Base-by-base conservation (phyloP, 1,140 invertebrate species). In the Apis mellifera region DNA sequence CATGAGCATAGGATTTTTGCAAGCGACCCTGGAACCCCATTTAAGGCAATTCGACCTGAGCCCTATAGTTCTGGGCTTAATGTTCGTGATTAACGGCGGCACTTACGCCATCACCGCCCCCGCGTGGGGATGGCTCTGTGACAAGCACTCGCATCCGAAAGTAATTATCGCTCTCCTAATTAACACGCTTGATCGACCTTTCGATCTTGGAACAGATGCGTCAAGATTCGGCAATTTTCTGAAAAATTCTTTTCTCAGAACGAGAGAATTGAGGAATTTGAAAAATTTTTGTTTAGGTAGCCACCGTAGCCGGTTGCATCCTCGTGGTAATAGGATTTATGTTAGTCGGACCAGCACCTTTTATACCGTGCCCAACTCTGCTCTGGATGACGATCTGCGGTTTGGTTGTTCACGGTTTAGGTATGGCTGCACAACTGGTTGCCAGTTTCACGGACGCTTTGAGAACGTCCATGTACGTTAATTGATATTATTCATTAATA, bases 11-110 rank as follows among this genome's bases (percentile, higher is more conserved):
- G 97, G 97, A 75, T 98, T 98, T 92, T 92, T 97, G 5, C 96
- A 96, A 90, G 97, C 97, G 0, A 97, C 97, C 0, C 93, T 98
- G 9, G 97, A 98, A 89, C 97, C 97, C 2, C 97, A 98, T 95
- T 91, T 98, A 17, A 91, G 97, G 84, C 95, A 96, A 92, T 97
- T 98, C 89, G 90, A 96, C 17, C 93, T 98, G 72, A 96, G 88
- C 23, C 97, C 97, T 0, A 95, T 97, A 12, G 90, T 97, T 13
- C 94, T 98, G 54, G 98, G 98, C 0, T 90, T 98, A 19, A 97
- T 98, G 95, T 98, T 98, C 91, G 96, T 98, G 21, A 96, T 98
- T 65, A 98, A 97, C 89, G 98, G 98, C 8, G 97, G 96, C 2
- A 95, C 96, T 19, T 98, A 98, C 92, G 97, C 97, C 1, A 62